Evolutionary conservation across 2,888 invertebrate genomes (phyloP).

Genomic region (Apamea anceps): DNA sequence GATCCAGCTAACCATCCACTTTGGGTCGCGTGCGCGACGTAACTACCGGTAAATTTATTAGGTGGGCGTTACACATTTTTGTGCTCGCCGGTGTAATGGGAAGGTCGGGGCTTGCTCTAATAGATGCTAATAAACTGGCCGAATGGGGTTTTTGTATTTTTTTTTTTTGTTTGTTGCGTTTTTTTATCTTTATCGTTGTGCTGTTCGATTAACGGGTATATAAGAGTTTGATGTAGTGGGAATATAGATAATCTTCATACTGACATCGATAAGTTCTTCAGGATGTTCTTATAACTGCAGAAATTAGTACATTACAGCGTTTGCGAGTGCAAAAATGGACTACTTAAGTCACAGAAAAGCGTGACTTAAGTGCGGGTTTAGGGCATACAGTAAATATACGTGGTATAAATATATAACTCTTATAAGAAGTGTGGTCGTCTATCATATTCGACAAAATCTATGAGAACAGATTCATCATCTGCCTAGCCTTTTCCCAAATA

Average conservation of each 20-base stretch:
- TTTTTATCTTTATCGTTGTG: conserved; percentile 22
- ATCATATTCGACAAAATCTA: background rate
- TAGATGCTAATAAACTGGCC: conserved; percentile 67
- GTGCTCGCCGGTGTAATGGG: conserved; percentile 71
- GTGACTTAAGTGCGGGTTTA: too few relatives aligned
- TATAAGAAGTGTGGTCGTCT: background rate
- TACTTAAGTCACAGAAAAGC: too few relatives aligned
- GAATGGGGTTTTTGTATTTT: conserved; percentile 40
- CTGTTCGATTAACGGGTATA: conserved; percentile 17
- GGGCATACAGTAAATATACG: too few relatives aligned
- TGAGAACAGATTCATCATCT: too few relatives aligned
- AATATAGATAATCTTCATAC: background rate
- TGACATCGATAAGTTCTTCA: background rate
- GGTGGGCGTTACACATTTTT: conserved; percentile 75
- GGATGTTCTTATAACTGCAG: background rate
- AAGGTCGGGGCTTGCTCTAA: conserved; percentile 63
- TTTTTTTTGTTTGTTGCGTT: conserved; percentile 1
- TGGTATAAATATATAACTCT: too few relatives aligned
- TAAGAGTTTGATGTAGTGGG: conserved; percentile 28
- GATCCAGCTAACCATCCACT: conserved; percentile 64
- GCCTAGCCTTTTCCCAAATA: too few relatives aligned
- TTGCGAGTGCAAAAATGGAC: too few relatives aligned
- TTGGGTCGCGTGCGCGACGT: conserved; percentile 71
- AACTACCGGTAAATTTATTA: conserved; percentile 75
- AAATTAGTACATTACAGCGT: too few relatives aligned